A percentile compares a stretch with the other conserved stretches of the same genome.
Evolutionary conservation across 2,888 invertebrate species (phyloP).

Genomic region (Drosophila cognata): DNA sequence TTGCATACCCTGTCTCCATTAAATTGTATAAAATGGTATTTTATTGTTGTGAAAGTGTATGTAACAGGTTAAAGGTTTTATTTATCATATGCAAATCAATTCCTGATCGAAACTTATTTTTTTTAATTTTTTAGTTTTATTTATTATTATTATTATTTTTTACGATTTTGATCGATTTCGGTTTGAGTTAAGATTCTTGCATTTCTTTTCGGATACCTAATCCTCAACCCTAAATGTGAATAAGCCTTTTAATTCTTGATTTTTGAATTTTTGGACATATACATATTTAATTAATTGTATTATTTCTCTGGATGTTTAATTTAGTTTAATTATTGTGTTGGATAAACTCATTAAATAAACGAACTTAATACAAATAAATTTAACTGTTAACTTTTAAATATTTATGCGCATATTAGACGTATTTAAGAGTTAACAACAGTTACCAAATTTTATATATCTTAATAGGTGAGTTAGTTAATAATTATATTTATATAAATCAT

Average conservation of each 20-base stretch:
- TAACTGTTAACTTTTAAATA: neutral
- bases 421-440: neutral
- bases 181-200: neutral
- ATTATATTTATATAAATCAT: neutral
- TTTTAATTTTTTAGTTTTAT: neutral
- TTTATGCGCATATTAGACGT: neutral
- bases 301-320: neutral
- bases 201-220: neutral
- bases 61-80: neutral
- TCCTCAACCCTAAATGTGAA: neutral
- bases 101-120: neutral
- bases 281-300: no score
- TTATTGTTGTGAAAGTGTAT: neutral
- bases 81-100: neutral
- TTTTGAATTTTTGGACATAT: no score
- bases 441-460: neutral
- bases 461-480: neutral
- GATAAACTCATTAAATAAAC: neutral
- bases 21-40: neutral
- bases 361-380: no score
- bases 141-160: no score
- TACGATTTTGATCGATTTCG: neutral
- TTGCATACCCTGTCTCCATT: conserved; percentile 3
- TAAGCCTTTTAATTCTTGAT: neutral
- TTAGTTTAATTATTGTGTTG: no score